Evolutionary conservation across 2,888 invertebrate species (phyloP).

Genomic region (Listrodromus nycthemerus): DNA sequence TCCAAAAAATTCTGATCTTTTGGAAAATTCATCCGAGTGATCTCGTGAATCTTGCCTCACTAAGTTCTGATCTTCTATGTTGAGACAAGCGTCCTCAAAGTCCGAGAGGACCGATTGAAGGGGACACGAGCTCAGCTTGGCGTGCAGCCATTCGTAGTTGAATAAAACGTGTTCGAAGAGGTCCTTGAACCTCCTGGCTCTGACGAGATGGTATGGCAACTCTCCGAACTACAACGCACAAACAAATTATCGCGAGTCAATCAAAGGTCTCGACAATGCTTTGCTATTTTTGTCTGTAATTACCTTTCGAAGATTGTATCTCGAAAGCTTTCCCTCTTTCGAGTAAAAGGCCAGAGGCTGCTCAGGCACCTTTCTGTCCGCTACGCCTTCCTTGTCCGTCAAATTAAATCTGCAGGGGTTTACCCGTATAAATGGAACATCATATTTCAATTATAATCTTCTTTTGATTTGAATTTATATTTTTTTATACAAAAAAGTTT

Average conservation of each 20-base stretch:
- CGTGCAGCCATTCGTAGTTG: slow-evolving; percentile 99
- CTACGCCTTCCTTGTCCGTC: slow-evolving; percentile 94
- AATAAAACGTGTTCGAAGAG: slow-evolving; percentile 96
- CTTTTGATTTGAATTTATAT: slow-evolving; percentile 2
- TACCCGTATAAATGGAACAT: not conserved
- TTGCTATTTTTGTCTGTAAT: slow-evolving; percentile 63
- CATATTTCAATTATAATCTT: not conserved
- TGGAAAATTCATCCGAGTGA: not conserved
- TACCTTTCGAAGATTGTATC: slow-evolving; percentile 98
- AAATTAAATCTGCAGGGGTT: slow-evolving; percentile 88
- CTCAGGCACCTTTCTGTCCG: slow-evolving; percentile 97
- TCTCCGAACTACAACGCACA: slow-evolving; percentile 92
- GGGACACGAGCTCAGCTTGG: slow-evolving; percentile 97
- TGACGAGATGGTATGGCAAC: slow-evolving; percentile 96
- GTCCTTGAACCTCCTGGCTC: slow-evolving; percentile 95
- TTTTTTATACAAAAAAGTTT: not conserved
- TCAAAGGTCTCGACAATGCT: not conserved
- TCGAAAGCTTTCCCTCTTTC: slow-evolving; percentile 94
- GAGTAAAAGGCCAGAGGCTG: slow-evolving; percentile 96
- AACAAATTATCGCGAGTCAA: slow-evolving; percentile 30
- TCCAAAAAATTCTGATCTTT: not conserved
- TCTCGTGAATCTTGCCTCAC: slow-evolving; percentile 86
- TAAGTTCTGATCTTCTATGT: slow-evolving; percentile 93
- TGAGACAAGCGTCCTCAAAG: slow-evolving; percentile 95
- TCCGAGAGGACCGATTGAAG: slow-evolving; percentile 97